Conservation (phyloP, 1,140 invertebrate genomes). For the Calliphora vicina region DNA sequence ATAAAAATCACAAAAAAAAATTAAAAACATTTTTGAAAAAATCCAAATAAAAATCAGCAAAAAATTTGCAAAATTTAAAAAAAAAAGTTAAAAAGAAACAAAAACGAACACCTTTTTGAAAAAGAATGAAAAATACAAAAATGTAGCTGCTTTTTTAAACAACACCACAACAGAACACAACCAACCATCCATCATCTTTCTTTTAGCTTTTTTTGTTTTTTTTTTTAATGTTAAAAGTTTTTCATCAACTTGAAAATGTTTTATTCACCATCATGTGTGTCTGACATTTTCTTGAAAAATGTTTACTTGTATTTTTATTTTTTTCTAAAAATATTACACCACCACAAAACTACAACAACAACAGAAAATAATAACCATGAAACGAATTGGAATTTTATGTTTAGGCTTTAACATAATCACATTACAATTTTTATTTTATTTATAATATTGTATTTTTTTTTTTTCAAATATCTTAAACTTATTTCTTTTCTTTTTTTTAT, state of each 20-base stretch:
- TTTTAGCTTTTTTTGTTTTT: no score
- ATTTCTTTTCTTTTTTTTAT: conserved; percentile 2
- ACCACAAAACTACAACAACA: no score
- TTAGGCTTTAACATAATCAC: neutral
- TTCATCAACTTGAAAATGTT: neutral
- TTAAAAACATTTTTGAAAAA: neutral
- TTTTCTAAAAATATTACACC: neutral
- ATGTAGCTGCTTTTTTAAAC: neutral
- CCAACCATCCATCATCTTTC: no score
- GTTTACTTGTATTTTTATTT: neutral
- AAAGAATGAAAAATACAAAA: conserved; percentile 18
- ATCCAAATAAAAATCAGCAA: conserved; percentile 30
- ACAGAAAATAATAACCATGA: neutral
- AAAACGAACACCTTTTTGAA: conserved; percentile 8
- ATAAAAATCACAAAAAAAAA: conserved; percentile 8
- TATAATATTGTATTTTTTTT: neutral
- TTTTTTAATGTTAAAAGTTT: neutral
- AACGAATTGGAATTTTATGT: conserved; percentile 33
- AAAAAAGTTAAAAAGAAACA: conserved; percentile 15
- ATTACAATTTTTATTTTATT: neutral
- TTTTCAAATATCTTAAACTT: no score
- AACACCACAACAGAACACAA: neutral
- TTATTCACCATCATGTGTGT: neutral
- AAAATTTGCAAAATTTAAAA: conserved; percentile 25
- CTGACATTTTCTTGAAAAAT: neutral